These are phyloP conservation scores for Halocynthia roretzi DNA, from an alignment of 23 tunicate genomes.

Conservation along the genomic window DNA sequence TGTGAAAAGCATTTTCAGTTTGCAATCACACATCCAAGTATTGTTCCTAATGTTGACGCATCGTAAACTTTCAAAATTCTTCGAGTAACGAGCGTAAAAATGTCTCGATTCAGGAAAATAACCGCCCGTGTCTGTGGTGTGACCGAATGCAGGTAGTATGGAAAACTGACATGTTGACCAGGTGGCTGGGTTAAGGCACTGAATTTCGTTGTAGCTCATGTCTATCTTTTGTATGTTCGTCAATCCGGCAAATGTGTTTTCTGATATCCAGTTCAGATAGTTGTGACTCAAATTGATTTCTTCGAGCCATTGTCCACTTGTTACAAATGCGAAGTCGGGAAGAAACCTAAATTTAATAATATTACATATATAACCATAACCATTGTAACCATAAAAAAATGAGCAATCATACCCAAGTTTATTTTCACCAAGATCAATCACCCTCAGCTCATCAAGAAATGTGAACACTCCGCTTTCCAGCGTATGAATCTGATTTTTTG, in stretches of 20 bases:
- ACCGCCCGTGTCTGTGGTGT: too few relatives aligned
- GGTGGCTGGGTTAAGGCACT: constrained; percentile 36
- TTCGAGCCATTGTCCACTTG: constrained; percentile 41
- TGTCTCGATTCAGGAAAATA: too few relatives aligned
- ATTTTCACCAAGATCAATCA: constrained; percentile 33
- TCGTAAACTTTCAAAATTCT: too few relatives aligned
- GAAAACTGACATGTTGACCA: constrained; percentile 27
- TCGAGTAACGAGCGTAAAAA: too few relatives aligned
- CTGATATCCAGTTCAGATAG: constrained; percentile 30
- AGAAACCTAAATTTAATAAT: constrained; percentile 22
- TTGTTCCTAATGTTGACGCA: too few relatives aligned
- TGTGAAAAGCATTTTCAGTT: too few relatives aligned
- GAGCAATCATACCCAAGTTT: constrained; percentile 33
- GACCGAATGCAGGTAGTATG: too few relatives aligned
- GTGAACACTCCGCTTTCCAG: constrained; percentile 45
- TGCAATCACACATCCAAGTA: too few relatives aligned
- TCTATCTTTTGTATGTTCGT: constrained; percentile 37
- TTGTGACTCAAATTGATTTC: constrained; percentile 37
- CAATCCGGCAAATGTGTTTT: constrained; percentile 60
- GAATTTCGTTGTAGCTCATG: constrained; percentile 40
- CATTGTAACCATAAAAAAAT: constrained; percentile 1
- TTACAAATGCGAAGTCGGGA: constrained; percentile 42
- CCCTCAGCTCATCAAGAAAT: constrained; percentile 45
- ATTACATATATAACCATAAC: background rate
- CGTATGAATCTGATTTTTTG: constrained; percentile 37